phyloP scores from a whole-genome alignment of 2,113 vertebrate genomes.

The Regulus satrapa region DNA sequence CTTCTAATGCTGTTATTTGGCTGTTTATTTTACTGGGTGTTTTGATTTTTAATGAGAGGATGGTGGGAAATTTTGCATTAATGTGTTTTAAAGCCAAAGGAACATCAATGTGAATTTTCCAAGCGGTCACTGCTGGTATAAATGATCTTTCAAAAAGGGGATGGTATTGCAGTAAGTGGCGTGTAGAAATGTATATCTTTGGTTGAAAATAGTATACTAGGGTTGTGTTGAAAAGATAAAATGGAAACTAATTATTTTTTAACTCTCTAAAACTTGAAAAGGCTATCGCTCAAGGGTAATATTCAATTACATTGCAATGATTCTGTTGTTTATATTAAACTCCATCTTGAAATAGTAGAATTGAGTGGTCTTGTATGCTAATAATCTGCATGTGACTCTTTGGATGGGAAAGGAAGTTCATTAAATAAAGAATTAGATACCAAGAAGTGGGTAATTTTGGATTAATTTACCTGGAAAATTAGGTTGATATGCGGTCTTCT shows the following conservation, averaged over 20 bases:
- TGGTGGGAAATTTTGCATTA: background rate
- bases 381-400: background rate
- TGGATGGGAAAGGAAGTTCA: background rate
- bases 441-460: background rate
- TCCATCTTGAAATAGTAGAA: background rate
- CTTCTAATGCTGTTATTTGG: background rate
- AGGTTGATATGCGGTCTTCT: background rate
- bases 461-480: slow-evolving; percentile 10
- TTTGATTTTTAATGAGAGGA: background rate
- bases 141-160: background rate
- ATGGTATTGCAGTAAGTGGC: background rate
- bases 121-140: background rate
- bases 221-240: background rate
- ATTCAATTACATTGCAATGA: background rate
- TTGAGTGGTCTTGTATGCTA: background rate
- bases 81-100: background rate
- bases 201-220: background rate
- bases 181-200: background rate
- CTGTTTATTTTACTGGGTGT: background rate
- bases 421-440: background rate
- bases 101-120: background rate
- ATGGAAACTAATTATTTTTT: background rate
- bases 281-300: background rate
- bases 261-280: background rate
- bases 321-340: background rate